Conservation (phyloP, 2,888 invertebrate genomes). For the Hypselothyrea guttata region DNA sequence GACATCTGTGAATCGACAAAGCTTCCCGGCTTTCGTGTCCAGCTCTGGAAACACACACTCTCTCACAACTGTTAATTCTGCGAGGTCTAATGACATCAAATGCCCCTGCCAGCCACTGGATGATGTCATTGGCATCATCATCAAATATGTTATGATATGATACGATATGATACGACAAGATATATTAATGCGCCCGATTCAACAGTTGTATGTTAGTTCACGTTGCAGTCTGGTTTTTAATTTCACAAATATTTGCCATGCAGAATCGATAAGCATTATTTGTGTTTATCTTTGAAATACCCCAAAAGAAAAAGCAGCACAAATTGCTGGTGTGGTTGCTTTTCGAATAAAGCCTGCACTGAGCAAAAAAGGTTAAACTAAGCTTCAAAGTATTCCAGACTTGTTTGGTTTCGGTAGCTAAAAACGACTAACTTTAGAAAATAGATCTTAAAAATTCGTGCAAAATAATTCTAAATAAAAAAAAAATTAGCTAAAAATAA, state of each 20-base stretch:
- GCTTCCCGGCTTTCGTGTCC: background rate
- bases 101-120: background rate
- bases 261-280: slow-evolving; percentile 20
- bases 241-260: slow-evolving; percentile 7
- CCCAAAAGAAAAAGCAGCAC: no score
- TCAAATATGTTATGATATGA: slow-evolving; percentile 22
- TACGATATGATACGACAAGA: slow-evolving; percentile 13
- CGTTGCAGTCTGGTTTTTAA: background rate
- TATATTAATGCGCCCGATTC: slow-evolving; percentile 27
- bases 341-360: no score
- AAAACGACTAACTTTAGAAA: no score
- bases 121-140: slow-evolving; percentile 54
- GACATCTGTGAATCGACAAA: background rate
- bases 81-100: slow-evolving; percentile 49
- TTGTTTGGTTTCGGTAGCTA: no score
- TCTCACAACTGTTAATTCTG: slow-evolving; percentile 46
- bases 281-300: slow-evolving; percentile 21
- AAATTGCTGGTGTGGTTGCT: no score
- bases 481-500: no score
- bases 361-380: no score
- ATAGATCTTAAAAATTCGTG: no score
- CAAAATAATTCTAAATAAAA: no score
- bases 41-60: slow-evolving; percentile 5
- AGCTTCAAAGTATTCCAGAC: no score
- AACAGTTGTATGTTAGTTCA: slow-evolving; percentile 14